Evolutionary conservation across 2,888 invertebrate genomes (phyloP), one percentile per base, ranked within the genome.

Genomic region (Microchrysa polita): DNA sequence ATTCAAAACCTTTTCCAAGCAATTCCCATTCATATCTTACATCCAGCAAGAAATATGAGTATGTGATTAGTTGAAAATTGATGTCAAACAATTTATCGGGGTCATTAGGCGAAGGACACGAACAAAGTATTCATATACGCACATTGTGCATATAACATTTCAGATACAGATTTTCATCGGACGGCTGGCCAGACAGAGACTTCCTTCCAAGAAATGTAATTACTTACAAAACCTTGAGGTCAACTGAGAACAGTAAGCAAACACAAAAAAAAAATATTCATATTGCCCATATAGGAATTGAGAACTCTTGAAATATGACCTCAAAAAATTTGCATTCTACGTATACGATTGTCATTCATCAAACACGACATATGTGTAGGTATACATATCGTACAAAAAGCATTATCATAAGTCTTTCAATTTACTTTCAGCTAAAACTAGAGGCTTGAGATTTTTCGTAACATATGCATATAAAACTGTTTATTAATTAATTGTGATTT

Each of bases 191-290:
- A 44, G 20, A 12, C 18, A 12, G 14, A 44, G 20, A 65, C 20
- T 48, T 65, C 48, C 65, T 65, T 65, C 65, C 65, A 65, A 65
- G 65, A 65, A 65, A 65, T 44, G 18, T 48, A 65, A 65, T 65
- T 65, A 65, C 65, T 65, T 44, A 18, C 16, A 20, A 65, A 65
- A 65, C 20, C 5, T n/a, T 14, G 18, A 34, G 65, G 59, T 59
- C 23, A 59, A 59, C 18, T 22, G 59, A 10, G n/a, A 14, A 23
- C 14, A 23, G 14, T 7, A 23, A 12, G 14, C 10, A 5, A 20
- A 20, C 22, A 20, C 22, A 59, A 34, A 34, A 34, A 34, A 34
- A 2, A 5, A 34, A 34, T 34, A 34, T 34, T n/a, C n/a, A 34
- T 34, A 34, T 34, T 34, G 55, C 7, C 10, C 20, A n/a, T 5